Percentiles rank a stretch among this genome's conserved stretches.
phyloP scores from a whole-genome alignment of 2,113 vertebrate species.

The Saimiri boliviensis region DNA sequence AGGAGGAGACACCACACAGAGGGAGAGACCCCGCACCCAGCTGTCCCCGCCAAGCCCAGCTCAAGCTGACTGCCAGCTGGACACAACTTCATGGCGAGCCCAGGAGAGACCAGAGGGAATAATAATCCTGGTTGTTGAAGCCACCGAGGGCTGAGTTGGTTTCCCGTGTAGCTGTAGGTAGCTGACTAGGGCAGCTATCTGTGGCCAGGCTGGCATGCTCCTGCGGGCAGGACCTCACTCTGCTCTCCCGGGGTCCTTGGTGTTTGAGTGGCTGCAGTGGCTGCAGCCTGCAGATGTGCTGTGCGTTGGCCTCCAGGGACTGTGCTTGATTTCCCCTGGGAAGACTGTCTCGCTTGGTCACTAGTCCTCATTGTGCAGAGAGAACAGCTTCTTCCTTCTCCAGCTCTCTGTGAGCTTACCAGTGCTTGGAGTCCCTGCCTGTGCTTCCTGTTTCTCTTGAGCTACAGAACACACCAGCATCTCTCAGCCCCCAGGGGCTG shows the following conservation, averaged over 20 bases:
- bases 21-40: background rate
- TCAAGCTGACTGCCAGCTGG: fast-evolving
- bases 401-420: background rate
- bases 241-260: background rate
- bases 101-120: background rate
- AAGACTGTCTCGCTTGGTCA: background rate
- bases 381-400: background rate
- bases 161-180: background rate
- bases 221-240: fast-evolving
- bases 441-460: background rate
- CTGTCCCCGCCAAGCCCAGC: background rate
- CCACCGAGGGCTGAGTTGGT: background rate
- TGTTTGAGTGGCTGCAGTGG: background rate
- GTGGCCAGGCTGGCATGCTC: fast-evolving
- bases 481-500: background rate
- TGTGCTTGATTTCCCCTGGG: fast-evolving
- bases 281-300: background rate
- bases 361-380: background rate
- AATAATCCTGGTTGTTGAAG: fast-evolving
- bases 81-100: fast-evolving
- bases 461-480: background rate
- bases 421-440: background rate
- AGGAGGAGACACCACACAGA: background rate
- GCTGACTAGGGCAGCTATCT: background rate
- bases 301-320: background rate